Conservation (phyloP, 2,113 vertebrate genomes). For the Chionis minor region DNA sequence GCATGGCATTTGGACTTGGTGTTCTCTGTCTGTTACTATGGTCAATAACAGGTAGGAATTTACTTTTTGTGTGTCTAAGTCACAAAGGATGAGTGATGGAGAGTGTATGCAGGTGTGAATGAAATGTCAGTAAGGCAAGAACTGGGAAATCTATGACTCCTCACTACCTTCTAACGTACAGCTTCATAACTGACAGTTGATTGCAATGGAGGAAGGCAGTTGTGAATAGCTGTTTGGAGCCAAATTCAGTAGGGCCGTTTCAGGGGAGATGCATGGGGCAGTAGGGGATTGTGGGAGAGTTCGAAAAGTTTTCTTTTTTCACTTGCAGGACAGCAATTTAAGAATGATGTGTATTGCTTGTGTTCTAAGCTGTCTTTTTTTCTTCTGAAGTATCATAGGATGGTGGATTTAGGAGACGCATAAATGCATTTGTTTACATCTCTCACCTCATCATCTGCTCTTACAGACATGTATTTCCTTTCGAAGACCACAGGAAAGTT, state of each 20-base stretch:
- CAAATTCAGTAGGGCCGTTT: neutral
- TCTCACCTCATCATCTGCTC: neutral
- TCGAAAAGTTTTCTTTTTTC: neutral
- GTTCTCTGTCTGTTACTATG: slow-evolving; percentile 46
- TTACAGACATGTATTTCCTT: neutral
- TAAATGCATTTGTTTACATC: neutral
- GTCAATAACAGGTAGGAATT: slow-evolving; percentile 66
- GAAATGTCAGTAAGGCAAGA: neutral
- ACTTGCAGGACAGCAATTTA: neutral
- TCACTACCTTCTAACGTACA: neutral
- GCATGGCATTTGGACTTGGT: slow-evolving; percentile 42
- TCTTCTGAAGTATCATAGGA: neutral
- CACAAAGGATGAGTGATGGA: neutral
- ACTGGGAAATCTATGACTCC: neutral
- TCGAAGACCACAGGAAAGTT: neutral
- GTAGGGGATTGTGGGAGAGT: neutral
- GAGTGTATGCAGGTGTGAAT: neutral
- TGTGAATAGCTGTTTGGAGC: neutral
- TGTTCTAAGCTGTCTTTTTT: neutral
- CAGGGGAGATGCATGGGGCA: neutral
- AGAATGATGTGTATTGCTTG: neutral
- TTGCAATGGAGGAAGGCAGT: neutral
- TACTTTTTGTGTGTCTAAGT: neutral
- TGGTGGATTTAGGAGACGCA: neutral
- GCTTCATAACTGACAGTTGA: neutral